A percentile compares a stretch with the other conserved stretches of the same genome.
Evolutionary conservation across 1,140 invertebrate species (phyloP).

Genomic region (Ooceraea biroi): DNA sequence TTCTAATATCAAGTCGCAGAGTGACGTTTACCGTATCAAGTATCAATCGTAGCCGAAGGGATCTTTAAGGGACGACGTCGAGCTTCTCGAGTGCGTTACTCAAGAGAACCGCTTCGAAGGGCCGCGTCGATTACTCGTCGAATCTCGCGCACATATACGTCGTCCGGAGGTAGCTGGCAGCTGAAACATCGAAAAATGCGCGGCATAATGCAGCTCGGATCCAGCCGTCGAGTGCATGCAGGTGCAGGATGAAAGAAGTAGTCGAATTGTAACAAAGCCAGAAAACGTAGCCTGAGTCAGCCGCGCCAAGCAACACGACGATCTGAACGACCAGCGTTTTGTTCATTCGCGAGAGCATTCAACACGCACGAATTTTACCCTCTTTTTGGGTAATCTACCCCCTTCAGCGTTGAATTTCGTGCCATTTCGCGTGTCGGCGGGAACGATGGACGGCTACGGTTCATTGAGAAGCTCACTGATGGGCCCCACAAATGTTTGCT

Average conservation of each 20-base stretch:
- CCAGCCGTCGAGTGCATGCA: slow-evolving; percentile 32
- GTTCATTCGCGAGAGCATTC: slow-evolving; percentile 1
- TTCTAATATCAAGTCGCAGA: background rate
- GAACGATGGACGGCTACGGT: background rate
- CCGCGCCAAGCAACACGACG: slow-evolving; percentile 10
- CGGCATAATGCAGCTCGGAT: slow-evolving; percentile 34
- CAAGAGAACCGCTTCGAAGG: background rate
- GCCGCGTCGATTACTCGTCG: slow-evolving; percentile 28
- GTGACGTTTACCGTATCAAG: background rate
- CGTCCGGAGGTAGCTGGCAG: slow-evolving; percentile 18
- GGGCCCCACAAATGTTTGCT: background rate
- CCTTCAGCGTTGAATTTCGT: slow-evolving; percentile 27
- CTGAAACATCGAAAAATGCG: slow-evolving; percentile 41
- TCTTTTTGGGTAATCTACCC: background rate
- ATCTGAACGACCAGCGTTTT: background rate
- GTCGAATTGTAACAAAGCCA: slow-evolving; percentile 62
- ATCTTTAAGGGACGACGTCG: background rate
- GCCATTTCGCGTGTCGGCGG: background rate
- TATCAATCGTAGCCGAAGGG: background rate
- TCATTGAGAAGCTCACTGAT: background rate
- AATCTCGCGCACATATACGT: slow-evolving; percentile 27
- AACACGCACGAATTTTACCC: background rate
- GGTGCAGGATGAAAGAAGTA: slow-evolving; percentile 54
- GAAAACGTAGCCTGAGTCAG: slow-evolving; percentile 5
- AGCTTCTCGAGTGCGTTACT: slow-evolving; percentile 12